Evolutionary conservation across 2,113 vertebrate species (phyloP).

Genomic region (Coryphaenoides rupestris): DNA sequence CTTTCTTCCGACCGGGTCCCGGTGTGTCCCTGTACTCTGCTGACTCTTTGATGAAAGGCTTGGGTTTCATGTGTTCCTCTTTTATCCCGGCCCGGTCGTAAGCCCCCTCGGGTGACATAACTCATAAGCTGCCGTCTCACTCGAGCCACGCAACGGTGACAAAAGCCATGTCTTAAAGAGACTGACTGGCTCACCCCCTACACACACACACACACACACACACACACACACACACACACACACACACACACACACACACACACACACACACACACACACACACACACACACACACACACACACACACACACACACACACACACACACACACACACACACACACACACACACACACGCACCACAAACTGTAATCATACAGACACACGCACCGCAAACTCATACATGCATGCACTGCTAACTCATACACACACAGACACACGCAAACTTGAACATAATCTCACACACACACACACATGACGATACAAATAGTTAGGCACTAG

Average conservation of each 20-base stretch:
- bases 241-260: neutral
- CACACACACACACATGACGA: neutral
- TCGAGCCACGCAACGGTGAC: conserved; percentile 71
- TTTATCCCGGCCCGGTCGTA: conserved; percentile 72
- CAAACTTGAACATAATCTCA: conserved; percentile 2
- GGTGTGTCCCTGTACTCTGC: conserved; percentile 35
- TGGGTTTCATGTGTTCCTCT: conserved; percentile 72
- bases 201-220: no score
- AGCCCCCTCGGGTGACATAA: no score
- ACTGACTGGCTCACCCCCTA: conserved; percentile 8
- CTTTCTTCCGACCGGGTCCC: conserved; percentile 32
- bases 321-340: neutral
- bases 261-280: conserved; percentile 11
- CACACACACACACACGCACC: no score
- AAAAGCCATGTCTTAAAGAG: conserved; percentile 52
- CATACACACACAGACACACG: conserved; percentile 23
- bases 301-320: conserved; percentile 7
- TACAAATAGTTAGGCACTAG: neutral
- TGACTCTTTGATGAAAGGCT: conserved; percentile 75
- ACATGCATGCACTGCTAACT: neutral
- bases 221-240: neutral
- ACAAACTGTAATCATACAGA: no score
- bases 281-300: neutral
- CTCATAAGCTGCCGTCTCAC: conserved; percentile 68
- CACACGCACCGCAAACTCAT: neutral